Base-by-base conservation (phyloP, 2,888 invertebrate species). In the Hirtodrosophila cameraria region DNA sequence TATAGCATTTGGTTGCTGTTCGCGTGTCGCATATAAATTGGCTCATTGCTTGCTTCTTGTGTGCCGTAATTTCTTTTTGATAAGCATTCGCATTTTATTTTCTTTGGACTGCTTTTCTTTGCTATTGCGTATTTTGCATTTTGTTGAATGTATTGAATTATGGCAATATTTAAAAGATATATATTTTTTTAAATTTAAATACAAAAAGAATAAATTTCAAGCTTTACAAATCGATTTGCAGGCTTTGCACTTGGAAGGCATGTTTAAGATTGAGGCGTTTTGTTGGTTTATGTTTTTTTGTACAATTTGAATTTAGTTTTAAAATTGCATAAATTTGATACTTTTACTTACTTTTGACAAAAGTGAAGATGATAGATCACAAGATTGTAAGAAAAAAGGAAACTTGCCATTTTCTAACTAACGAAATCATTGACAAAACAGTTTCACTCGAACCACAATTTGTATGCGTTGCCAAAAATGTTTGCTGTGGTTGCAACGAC, bases 21-120 rank as follows among this genome's bases (percentile, higher is more conserved):
- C 53, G 82, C 85, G 69, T 75, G 72, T 72, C 76, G 80, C 85
- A 81, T 81, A 81, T 81, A 82, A 81, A 81, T 85, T 81, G 85
- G 57, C 83, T 81, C 80, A 81, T 81, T 81, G 83, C 85, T 50
- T 18, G 38, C 43, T 61, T 30, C 41, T 52, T 61, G 55, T 54
- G 36, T 54, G 39, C 35, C 18, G 41, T 57, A 65, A 78, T 82
- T 78, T 65, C 50, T 38, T 75, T 58, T 50, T 57, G 73, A 76
- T 80, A 80, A 60, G 42, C 35, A 53, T 20, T 63, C 55, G 42
- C 23, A 13, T 23, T 28, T n/a, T n/a, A n/a, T 48, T 13, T 38
- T 28, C 36, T 48, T 16, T 13, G 31, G 11, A 23, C 39, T 31
- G 46, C 25, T 38, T 53, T 46, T 18, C n/a, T 45, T 48, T 33